Base-by-base conservation (phyloP, 2,888 invertebrate species). In the Rotaria sp. region DNA sequence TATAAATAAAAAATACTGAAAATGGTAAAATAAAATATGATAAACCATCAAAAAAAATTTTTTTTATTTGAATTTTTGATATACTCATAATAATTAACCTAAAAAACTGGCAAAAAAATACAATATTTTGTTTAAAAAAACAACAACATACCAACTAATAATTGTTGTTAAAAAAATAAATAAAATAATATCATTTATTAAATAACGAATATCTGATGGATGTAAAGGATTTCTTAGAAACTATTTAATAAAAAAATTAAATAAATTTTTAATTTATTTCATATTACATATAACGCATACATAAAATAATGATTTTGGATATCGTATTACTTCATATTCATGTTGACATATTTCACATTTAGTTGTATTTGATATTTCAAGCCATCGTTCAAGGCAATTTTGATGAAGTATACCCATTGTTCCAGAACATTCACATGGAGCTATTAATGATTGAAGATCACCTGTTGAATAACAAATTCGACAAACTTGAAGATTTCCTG, bases 331-430 rank as follows among this genome's bases (percentile, higher is more conserved):
- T n/a, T 92, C 90, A 89, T 94, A 95, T 85, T 92, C 91, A 84
- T 93, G 93, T 38, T 94, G 93, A 90, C 95, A 95, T 38, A 95
- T 92, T 90, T 95, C 95, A 89, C 95, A 95, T 87, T 93, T 93
- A 52, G 94, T 94, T 2, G 94, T 94, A 89, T 94, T 94, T 3
- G 94, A 94, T 7, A 92, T 89, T 38, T 92, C 92, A 67, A 95
- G 91, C 95, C 95, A 95, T 85, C 93, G 93, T 90, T 95, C 94
- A 88, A 95, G 91, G 89, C 95, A 95, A 87, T 93, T 93, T 4
- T 94, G 93, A 90, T 94, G 94, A 24, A 94, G 93, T 86, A 94
- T 92, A 0, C 94, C 94, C 88, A 94, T 94, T 3, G 94, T 94
- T 0, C 94, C 95, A 84, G 89, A 90, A 89, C 93, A 93, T 87